phyloP scores from a whole-genome alignment of 2,888 invertebrate species.

The Eumacrocentrus americanus region DNA sequence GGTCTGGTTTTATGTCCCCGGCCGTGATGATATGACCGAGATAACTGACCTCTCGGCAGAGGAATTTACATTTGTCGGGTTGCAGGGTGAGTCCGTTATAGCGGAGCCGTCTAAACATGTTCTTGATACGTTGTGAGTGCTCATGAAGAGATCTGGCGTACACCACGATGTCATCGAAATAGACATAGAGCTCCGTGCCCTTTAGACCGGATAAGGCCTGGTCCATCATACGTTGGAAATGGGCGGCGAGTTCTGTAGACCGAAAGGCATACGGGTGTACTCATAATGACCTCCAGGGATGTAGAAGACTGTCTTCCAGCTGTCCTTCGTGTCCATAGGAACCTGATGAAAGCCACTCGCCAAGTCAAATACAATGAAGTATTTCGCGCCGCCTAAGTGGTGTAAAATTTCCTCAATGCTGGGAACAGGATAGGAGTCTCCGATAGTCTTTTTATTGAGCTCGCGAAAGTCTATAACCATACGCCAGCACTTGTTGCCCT shows the following conservation, averaged over 20 bases:
- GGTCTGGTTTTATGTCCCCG: conserved; percentile 21
- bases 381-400: conserved; percentile 38
- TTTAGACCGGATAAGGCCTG: conserved; percentile 15
- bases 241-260: not conserved
- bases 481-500: conserved; percentile 35
- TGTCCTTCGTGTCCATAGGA: conserved; percentile 4
- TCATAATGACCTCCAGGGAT: conserved; percentile 13
- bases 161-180: conserved; percentile 43
- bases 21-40: conserved; percentile 22
- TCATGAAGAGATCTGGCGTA: conserved; percentile 28
- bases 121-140: conserved; percentile 12
- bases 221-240: conserved; percentile 20
- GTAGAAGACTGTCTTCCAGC: conserved; percentile 12
- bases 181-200: conserved; percentile 32
- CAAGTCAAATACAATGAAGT: conserved; percentile 27
- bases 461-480: conserved; percentile 45
- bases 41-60: conserved; percentile 19
- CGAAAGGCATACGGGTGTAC: conserved; percentile 19
- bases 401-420: conserved; percentile 45
- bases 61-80: conserved; percentile 24
- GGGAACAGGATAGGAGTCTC: conserved; percentile 45
- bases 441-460: conserved; percentile 45
- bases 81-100: conserved; percentile 18
- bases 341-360: conserved; percentile 12
- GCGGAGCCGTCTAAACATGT: conserved; percentile 11